Evolutionary conservation across 2,888 invertebrate species (phyloP).

Genomic region (Fragum sueziense): DNA sequence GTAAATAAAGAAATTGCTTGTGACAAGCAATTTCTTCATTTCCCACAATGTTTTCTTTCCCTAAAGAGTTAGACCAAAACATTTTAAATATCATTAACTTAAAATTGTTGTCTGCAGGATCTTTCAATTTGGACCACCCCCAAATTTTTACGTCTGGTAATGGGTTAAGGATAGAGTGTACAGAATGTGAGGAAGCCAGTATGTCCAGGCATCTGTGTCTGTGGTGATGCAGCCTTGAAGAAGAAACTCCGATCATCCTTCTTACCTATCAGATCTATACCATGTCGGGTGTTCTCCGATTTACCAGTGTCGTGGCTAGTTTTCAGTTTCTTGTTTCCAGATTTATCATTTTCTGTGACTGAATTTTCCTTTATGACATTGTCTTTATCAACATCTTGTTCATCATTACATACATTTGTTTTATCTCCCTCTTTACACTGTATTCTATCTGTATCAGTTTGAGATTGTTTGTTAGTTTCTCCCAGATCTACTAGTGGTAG

Average conservation of each 20-base stretch:
- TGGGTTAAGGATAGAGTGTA: constrained; percentile 86
- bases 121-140: background rate
- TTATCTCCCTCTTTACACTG: constrained; percentile 2
- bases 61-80: background rate
- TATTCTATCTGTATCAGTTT: background rate
- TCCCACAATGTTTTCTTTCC: background rate
- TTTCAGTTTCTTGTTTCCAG: background rate
- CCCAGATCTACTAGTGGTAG: constrained; percentile 68
- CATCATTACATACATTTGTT: background rate
- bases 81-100: background rate
- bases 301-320: background rate
- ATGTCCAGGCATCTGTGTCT: constrained; percentile 92
- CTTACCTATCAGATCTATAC: constrained; percentile 72
- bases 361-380: background rate
- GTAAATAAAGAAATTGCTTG: too few relatives aligned
- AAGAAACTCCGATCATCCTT: constrained; percentile 64
- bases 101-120: background rate
- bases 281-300: constrained; percentile 39
- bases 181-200: constrained; percentile 98
- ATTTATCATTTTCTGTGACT: background rate
- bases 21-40: background rate
- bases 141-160: too few relatives aligned
- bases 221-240: constrained; percentile 86
- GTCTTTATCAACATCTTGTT: constrained; percentile 5
- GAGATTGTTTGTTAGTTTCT: background rate